Evolutionary conservation across 2,113 vertebrate species (phyloP).

Genomic region (Clarias gariepinus): DNA sequence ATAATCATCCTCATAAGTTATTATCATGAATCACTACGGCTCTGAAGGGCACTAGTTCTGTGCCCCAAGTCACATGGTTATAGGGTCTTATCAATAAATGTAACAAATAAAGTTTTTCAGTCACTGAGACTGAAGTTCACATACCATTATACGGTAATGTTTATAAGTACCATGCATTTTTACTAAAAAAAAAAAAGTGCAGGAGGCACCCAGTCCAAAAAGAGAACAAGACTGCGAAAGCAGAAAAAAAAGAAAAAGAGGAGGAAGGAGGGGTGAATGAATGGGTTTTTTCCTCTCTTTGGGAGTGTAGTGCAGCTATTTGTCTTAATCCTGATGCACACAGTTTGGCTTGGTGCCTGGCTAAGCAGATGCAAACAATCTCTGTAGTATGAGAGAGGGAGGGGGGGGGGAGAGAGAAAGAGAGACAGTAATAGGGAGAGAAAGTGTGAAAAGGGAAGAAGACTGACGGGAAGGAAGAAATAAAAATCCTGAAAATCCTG

Average conservation of each 20-base stretch:
- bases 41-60: conserved; percentile 7
- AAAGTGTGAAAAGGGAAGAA: background rate
- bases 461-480: conserved; percentile 29
- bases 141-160: conserved; percentile 28
- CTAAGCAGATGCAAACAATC: conserved; percentile 55
- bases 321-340: conserved; percentile 64
- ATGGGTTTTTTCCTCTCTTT: conserved; percentile 63
- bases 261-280: conserved; percentile 59
- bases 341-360: conserved; percentile 61
- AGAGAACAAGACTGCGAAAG: background rate
- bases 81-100: background rate
- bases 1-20: background rate
- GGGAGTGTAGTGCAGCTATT: conserved; percentile 55
- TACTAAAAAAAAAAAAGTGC: conserved; percentile 39
- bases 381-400: conserved; percentile 52
- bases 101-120: background rate
- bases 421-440: background rate
- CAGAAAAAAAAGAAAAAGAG: background rate
- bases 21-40: background rate
- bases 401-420: conserved; percentile 12
- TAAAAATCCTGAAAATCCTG: conserved; percentile 42
- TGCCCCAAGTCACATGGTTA: conserved; percentile 4
- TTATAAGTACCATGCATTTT: conserved; percentile 57
- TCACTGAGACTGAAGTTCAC: background rate
- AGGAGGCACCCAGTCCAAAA: conserved; percentile 3